These are phyloP conservation scores for Cyphomyrmex costatus DNA, from an alignment of 1,140 invertebrate species.

Conservation along the genomic window DNA sequence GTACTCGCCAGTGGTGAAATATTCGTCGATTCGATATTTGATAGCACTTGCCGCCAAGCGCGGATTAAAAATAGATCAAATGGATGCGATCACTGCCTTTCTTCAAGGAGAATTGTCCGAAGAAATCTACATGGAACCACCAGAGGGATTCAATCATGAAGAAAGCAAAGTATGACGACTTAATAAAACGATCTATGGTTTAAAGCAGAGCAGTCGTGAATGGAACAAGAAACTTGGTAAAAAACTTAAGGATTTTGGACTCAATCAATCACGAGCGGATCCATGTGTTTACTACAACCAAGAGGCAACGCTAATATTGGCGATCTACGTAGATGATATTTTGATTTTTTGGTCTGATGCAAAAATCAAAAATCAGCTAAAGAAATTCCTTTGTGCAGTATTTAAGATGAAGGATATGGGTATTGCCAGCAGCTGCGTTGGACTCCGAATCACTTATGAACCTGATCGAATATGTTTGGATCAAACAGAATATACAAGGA, in stretches of 20 bases:
- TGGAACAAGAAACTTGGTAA: not conserved
- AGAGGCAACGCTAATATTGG: not conserved
- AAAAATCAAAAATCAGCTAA: not conserved
- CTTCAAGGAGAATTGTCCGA: not conserved
- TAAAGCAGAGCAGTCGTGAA: not conserved
- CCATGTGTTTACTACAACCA: not conserved
- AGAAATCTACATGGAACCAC: conserved; percentile 1
- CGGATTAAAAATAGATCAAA: not conserved
- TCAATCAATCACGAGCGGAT: not conserved
- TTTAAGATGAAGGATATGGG: too few species aligned
- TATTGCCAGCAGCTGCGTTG: too few species aligned
- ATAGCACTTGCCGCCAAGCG: not conserved
- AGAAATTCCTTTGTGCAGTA: not conserved
- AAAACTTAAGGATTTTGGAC: not conserved
- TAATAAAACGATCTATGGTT: not conserved
- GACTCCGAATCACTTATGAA: too few species aligned
- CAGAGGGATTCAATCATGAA: not conserved
- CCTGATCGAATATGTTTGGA: too few species aligned
- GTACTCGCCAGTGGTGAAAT: not conserved
- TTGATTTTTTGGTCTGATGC: not conserved
- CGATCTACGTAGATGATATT: not conserved
- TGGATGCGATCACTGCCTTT: not conserved
- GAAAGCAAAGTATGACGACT: not conserved
- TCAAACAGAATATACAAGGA: not conserved
- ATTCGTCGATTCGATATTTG: not conserved